Percentiles rank a stretch among this genome's conserved stretches.
These are phyloP conservation scores for Pterobdella sp. DNA, from an alignment of 2,888 invertebrate genomes.

Conservation along the genomic window DNA sequence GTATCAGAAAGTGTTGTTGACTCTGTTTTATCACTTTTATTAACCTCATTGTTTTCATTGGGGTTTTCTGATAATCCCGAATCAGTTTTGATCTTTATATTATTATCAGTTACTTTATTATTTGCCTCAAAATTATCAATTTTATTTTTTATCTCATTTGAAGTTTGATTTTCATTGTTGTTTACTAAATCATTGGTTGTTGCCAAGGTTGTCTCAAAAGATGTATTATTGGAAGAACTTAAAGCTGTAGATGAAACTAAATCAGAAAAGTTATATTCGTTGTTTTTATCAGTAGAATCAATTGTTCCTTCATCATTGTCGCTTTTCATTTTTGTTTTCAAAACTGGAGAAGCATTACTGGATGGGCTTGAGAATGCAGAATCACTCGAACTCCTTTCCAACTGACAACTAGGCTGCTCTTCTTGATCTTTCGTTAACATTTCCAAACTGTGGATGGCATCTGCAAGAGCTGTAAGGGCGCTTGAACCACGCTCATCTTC, in stretches of 20 bases:
- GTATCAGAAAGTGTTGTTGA: neutral
- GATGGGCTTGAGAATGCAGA: constrained; percentile 31
- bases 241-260: neutral
- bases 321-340: neutral
- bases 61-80: neutral
- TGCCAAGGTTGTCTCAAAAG: neutral
- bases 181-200: too few relatives aligned
- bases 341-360: constrained; percentile 23
- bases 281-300: constrained; percentile 1
- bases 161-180: too few relatives aligned
- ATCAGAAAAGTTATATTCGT: constrained; percentile 9
- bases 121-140: neutral
- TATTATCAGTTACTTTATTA: neutral
- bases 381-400: constrained; percentile 21
- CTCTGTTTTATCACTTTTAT: neutral
- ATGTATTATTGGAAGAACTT: neutral
- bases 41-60: neutral
- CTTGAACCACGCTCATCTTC: constrained; percentile 12
- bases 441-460: constrained; percentile 25
- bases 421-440: constrained; percentile 24
- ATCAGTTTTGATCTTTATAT: neutral
- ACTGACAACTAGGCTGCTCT: constrained; percentile 17
- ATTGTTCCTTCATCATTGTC: neutral
- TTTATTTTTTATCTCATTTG: neutral
- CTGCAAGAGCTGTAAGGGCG: constrained; percentile 27